phyloP scores from a whole-genome alignment of 2,113 vertebrate species.

The Cyanistes caeruleus region DNA sequence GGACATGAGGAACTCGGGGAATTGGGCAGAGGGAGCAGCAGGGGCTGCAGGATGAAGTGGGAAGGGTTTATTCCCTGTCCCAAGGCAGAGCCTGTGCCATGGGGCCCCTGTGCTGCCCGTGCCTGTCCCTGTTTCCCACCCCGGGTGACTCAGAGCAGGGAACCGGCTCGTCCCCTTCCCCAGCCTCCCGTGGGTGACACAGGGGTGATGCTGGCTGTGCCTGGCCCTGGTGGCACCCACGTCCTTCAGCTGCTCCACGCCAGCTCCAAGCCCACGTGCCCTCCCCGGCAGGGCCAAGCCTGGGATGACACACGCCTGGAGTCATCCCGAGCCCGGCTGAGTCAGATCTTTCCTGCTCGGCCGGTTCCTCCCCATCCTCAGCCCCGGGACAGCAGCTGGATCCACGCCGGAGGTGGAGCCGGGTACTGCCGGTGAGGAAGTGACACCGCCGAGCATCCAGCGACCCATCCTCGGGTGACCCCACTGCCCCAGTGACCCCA shows the following conservation, averaged over 20 bases:
- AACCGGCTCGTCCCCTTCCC: neutral
- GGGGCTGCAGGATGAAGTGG: neutral
- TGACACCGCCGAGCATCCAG: neutral
- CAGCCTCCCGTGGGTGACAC: neutral
- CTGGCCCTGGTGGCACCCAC: neutral
- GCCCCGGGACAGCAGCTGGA: neutral
- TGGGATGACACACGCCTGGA: conserved; percentile 46
- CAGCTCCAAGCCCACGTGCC: neutral
- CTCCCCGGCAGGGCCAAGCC: neutral
- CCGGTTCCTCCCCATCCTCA: conserved; percentile 42
- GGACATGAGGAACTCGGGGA: rapidly evolving
- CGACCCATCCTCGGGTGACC: neutral
- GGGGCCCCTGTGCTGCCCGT: neutral
- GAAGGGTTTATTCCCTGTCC: neutral
- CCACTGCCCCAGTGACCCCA: neutral
- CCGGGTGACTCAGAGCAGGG: neutral
- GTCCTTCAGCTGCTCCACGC: neutral
- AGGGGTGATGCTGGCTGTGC: neutral
- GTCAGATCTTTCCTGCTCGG: conserved; percentile 73
- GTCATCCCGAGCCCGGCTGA: conserved; percentile 48
- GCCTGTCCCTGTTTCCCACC: neutral
- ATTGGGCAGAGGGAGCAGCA: neutral
- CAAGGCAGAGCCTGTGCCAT: neutral
- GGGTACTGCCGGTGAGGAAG: neutral
- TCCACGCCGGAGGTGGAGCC: neutral